A percentile compares a stretch with the other conserved stretches of the same genome.
phyloP scores from a whole-genome alignment of 2,797 vertebrate species.

The Bufotes viridis region DNA sequence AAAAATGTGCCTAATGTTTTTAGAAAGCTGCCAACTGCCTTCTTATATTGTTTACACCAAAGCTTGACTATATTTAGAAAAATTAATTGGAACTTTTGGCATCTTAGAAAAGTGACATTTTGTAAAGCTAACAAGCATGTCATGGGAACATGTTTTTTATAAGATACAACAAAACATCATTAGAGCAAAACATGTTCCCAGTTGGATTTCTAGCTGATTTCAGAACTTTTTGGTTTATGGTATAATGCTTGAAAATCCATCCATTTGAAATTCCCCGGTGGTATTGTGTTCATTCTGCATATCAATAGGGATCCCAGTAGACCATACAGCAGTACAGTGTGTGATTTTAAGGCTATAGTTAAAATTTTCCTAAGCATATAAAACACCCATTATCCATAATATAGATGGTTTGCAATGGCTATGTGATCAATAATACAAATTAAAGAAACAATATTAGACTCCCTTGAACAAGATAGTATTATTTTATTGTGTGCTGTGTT shows the following conservation, averaged over 20 bases:
- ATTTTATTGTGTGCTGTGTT: not conserved
- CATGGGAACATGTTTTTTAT: constrained; percentile 75
- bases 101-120: constrained; percentile 78
- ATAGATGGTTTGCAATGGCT: not conserved
- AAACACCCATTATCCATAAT: not conserved
- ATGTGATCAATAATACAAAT: not conserved
- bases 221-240: constrained; percentile 59
- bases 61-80: constrained; percentile 80
- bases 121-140: constrained; percentile 80
- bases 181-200: constrained; percentile 70
- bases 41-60: constrained; percentile 73
- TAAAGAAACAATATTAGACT: not conserved
- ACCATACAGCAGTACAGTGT: not conserved
- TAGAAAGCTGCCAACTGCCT: constrained; percentile 74
- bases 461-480: not conserved
- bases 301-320: constrained; percentile 52
- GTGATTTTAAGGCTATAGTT: not conserved
- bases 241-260: constrained; percentile 53
- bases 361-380: constrained; percentile 13
- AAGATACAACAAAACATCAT: constrained; percentile 74
- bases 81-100: constrained; percentile 84
- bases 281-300: constrained; percentile 60
- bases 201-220: constrained; percentile 72
- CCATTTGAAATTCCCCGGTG: constrained; percentile 66
- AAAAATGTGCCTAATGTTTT: constrained; percentile 76